Conservation (phyloP, 2,888 invertebrate species). For the Elmis aenea region DNA sequence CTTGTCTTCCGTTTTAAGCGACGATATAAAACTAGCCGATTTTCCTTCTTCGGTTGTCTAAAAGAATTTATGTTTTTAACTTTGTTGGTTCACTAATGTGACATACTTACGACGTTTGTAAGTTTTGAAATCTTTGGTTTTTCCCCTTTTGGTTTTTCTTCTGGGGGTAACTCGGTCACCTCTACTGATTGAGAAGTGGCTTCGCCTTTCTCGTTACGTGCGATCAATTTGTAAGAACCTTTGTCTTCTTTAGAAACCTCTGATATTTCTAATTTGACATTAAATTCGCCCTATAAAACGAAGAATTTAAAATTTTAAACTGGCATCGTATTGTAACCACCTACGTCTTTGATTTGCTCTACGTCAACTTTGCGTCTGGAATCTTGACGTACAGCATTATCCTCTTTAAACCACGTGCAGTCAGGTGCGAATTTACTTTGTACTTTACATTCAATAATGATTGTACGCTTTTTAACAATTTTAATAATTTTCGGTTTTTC, state of each 20-base stretch:
- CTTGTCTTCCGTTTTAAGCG: constrained; percentile 70
- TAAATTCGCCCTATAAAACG: constrained; percentile 59
- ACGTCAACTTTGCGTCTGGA: constrained; percentile 70
- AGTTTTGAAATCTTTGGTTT: constrained; percentile 78
- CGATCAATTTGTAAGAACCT: constrained; percentile 84
- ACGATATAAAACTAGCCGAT: constrained; percentile 71
- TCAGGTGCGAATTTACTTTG: constrained; percentile 90
- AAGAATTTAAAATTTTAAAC: constrained; percentile 6
- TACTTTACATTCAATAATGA: constrained; percentile 90
- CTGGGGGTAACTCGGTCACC: constrained; percentile 75
- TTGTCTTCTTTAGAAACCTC: constrained; percentile 76
- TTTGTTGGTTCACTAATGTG: constrained; percentile 5
- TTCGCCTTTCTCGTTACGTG: constrained; percentile 90
- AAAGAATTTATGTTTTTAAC: constrained; percentile 16
- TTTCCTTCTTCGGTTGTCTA: constrained; percentile 67
- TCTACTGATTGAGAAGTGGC: constrained; percentile 85
- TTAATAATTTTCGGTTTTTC: constrained; percentile 89
- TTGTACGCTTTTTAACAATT: constrained; percentile 86
- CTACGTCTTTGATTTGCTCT: constrained; percentile 73
- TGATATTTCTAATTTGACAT: constrained; percentile 84
- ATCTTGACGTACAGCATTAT: constrained; percentile 70
- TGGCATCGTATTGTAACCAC: no score
- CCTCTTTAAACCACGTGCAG: constrained; percentile 91
- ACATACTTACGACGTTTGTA: constrained; percentile 62
- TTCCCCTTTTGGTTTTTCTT: constrained; percentile 68